Percentiles rank a stretch among this genome's conserved stretches.
Evolutionary conservation across 2,797 vertebrate genomes (phyloP).

Genomic region (Tadarida brasiliensis): DNA sequence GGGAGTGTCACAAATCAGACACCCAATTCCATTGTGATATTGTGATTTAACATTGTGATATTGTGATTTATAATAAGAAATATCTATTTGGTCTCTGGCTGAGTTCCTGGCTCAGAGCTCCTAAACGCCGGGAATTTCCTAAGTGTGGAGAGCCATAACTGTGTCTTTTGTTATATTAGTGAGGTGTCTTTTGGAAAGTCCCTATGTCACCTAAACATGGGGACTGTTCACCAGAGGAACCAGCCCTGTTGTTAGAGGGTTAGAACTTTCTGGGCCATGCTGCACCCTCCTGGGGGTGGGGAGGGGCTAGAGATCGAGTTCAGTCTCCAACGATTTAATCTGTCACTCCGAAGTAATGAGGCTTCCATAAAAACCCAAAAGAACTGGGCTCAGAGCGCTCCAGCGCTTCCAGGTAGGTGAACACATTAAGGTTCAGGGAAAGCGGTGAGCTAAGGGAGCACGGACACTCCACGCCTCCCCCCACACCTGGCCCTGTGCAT

Average conservation of each 20-base stretch:
- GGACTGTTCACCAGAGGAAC: neutral
- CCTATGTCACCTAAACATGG: neutral
- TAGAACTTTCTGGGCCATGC: neutral
- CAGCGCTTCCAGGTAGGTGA: neutral
- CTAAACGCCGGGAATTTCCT: neutral
- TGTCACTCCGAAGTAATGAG: neutral
- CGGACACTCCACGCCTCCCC: neutral
- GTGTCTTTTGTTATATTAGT: neutral
- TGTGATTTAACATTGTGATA: neutral
- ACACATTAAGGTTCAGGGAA: neutral
- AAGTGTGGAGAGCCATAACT: neutral
- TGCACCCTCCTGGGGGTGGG: neutral
- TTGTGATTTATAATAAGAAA: constrained; percentile 27
- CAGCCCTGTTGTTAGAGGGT: neutral
- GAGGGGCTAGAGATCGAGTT: neutral
- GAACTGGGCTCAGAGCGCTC: neutral
- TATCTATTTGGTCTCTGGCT: neutral
- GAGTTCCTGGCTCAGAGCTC: neutral
- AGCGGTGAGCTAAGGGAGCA: neutral
- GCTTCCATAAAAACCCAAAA: neutral
- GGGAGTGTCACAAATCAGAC: constrained; percentile 55
- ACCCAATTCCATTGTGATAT: constrained; percentile 26
- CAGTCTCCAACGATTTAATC: neutral
- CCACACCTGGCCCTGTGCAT: neutral
- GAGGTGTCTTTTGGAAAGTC: neutral